Percentiles rank a stretch among this genome's conserved stretches.
Conservation (phyloP, 2,113 vertebrate species). For the Stictonetta naevosa region DNA sequence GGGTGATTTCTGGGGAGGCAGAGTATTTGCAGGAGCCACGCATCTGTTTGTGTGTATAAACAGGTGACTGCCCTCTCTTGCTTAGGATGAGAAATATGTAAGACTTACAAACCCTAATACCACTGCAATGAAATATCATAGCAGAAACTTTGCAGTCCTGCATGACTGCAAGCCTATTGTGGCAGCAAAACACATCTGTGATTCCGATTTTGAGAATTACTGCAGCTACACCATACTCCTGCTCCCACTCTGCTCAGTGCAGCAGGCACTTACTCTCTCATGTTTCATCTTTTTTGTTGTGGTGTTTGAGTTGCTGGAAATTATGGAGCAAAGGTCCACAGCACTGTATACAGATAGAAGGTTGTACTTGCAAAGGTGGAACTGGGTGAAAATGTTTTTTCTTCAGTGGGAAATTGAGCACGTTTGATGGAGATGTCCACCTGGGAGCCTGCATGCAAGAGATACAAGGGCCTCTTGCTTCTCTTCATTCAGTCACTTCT, state of each 20-base stretch:
- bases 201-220: neutral
- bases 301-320: accelerated
- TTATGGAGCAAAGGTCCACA: neutral
- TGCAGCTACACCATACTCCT: neutral
- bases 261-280: neutral
- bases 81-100: neutral
- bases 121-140: neutral
- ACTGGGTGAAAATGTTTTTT: neutral
- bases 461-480: neutral
- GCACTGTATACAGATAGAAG: neutral
- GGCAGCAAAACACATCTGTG: neutral
- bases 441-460: accelerated
- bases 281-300: neutral
- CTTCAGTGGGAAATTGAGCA: neutral
- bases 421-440: accelerated
- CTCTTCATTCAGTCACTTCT: neutral
- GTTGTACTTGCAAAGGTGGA: neutral
- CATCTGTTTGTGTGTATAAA: accelerated
- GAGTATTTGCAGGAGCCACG: neutral
- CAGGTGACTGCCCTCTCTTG: neutral
- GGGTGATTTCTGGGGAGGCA: accelerated
- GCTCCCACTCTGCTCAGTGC: neutral
- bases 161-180: accelerated
- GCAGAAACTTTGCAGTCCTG: neutral
- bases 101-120: neutral